Conservation (phyloP, 2,797 vertebrate species). For the Phrynocephalus guinanensis region DNA sequence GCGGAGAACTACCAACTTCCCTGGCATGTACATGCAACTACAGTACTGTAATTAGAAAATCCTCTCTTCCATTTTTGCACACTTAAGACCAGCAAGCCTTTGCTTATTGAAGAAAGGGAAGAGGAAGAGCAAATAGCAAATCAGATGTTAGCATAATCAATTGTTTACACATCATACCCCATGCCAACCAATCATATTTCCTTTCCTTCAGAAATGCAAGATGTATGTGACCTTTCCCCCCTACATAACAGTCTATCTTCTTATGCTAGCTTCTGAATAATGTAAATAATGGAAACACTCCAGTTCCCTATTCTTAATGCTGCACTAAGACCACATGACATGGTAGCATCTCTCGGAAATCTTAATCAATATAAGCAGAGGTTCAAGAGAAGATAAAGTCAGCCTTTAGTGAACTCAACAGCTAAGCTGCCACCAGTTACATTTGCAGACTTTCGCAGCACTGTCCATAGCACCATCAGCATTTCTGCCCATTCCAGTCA, state of each 20-base stretch:
- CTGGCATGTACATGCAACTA: not conserved
- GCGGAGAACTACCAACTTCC: not conserved
- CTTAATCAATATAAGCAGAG: not conserved
- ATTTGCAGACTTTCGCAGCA: not conserved
- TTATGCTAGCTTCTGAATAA: conserved; percentile 50
- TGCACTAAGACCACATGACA: not conserved
- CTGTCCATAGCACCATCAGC: not conserved
- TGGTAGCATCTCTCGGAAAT: conserved; percentile 25
- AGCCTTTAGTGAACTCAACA: not conserved
- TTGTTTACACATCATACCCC: fast-evolving
- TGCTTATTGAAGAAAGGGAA: not conserved
- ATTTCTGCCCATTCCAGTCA: fast-evolving
- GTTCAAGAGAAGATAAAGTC: not conserved
- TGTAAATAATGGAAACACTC: conserved; percentile 2
- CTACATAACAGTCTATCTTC: not conserved
- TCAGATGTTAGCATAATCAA: not conserved
- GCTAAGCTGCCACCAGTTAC: conserved; percentile 3
- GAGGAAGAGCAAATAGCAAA: too few species aligned
- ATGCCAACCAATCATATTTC: not conserved
- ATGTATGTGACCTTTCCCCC: not conserved
- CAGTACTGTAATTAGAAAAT: not conserved
- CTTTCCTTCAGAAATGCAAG: not conserved
- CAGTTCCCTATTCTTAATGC: not conserved
- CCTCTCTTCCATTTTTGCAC: not conserved
- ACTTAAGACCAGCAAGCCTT: not conserved